Evolutionary conservation across 2,888 invertebrate genomes (phyloP).

Genomic region (Torymus aiolomorphi): DNA sequence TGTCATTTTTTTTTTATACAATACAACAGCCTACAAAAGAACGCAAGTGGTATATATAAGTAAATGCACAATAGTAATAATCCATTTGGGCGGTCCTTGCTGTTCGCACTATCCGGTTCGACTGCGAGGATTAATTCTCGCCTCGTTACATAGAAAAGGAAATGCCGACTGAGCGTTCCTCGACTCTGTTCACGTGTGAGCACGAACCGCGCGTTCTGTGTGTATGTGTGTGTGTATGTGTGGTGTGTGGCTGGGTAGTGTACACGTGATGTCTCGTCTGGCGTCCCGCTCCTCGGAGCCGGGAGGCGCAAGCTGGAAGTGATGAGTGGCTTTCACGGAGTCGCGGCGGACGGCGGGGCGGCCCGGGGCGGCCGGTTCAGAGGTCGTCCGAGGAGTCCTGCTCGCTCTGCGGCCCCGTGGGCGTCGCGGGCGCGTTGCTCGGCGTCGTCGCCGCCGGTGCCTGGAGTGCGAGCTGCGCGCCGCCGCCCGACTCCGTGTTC

Average conservation of each 20-base stretch:
- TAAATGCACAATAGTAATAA: too few relatives aligned
- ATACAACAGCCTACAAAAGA: too few relatives aligned
- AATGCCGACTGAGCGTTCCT: too few relatives aligned
- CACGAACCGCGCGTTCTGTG: neutral
- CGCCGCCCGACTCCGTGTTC: conserved; percentile 89
- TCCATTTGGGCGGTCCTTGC: too few relatives aligned
- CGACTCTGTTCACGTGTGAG: too few relatives aligned
- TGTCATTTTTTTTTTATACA: too few relatives aligned
- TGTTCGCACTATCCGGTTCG: too few relatives aligned
- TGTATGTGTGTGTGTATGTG: neutral
- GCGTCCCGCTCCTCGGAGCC: conserved; percentile 1
- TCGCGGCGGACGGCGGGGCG: neutral
- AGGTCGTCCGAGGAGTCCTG: conserved; percentile 73
- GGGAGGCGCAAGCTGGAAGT: neutral
- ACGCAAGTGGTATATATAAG: too few relatives aligned
- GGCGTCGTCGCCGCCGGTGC: conserved; percentile 73
- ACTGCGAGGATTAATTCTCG: too few relatives aligned
- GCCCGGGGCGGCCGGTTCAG: conserved; percentile 55
- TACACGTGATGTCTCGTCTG: neutral
- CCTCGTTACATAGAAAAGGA: too few relatives aligned
- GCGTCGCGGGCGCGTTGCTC: neutral
- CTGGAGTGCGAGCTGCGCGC: conserved; percentile 79
- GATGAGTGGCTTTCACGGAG: too few relatives aligned
- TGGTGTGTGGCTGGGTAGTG: neutral
- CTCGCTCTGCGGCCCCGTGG: conserved; percentile 26